phyloP scores from a whole-genome alignment of 2,888 invertebrate genomes.

The Machimus rusticus region DNA sequence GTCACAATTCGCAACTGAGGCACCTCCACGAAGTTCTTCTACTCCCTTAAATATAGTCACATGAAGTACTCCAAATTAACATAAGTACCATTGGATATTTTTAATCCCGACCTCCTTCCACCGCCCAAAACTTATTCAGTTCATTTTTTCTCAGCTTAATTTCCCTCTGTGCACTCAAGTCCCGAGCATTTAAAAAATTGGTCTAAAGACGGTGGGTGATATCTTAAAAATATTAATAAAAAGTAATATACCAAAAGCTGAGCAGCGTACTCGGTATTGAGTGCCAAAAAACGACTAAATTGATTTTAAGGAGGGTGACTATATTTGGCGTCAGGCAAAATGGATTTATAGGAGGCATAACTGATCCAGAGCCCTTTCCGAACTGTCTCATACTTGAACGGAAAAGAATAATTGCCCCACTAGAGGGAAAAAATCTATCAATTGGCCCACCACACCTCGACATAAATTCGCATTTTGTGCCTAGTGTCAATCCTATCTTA shows the following conservation, averaged over 20 bases:
- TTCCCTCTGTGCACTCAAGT: too few relatives aligned
- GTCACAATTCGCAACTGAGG: constrained; percentile 26
- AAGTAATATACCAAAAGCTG: background rate
- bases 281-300: background rate
- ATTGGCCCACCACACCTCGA: background rate
- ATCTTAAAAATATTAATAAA: background rate
- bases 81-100: background rate
- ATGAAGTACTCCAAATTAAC: background rate
- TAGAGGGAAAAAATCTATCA: background rate
- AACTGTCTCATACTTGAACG: background rate
- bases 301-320: background rate
- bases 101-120: background rate
- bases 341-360: background rate
- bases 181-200: background rate
- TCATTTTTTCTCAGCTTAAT: too few relatives aligned
- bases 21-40: background rate
- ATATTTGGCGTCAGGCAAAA: background rate
- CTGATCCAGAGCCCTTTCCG: background rate
- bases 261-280: background rate
- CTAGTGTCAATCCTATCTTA: constrained; percentile 25
- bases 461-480: constrained; percentile 10
- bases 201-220: background rate
- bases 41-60: background rate
- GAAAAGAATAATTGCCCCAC: background rate
- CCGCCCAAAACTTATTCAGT: background rate